phyloP scores from a whole-genome alignment of 2,113 vertebrate genomes.

The Odocoileus virginianus region DNA sequence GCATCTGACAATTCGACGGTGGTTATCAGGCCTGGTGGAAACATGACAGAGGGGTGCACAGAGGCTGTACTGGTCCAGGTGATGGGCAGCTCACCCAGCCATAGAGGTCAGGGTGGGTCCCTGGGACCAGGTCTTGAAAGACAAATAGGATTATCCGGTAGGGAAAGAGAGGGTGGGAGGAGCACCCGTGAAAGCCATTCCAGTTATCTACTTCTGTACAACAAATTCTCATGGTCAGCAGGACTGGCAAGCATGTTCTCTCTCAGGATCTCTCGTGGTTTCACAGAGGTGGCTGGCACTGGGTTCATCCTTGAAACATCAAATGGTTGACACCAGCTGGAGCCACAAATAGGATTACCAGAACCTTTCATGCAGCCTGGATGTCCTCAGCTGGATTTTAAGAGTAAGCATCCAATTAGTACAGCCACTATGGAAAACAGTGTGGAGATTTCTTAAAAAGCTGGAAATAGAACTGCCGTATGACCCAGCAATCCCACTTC shows the following conservation, averaged over 20 bases:
- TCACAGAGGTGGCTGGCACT: neutral
- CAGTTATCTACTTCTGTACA: neutral
- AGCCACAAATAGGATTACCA: neutral
- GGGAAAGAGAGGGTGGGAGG: neutral
- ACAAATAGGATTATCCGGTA: neutral
- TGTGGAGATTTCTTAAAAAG: too few relatives aligned
- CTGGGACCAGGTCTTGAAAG: neutral
- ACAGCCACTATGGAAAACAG: too few relatives aligned
- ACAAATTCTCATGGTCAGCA: neutral
- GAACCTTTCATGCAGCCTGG: neutral
- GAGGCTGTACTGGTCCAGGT: neutral
- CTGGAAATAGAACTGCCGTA: too few relatives aligned
- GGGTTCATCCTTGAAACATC: neutral
- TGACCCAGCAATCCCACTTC: too few relatives aligned
- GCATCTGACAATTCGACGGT: neutral
- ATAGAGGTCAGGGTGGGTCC: neutral
- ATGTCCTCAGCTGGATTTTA: neutral
- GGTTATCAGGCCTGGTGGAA: neutral
- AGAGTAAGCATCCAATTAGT: neutral
- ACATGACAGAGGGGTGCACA: neutral
- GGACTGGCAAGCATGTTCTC: neutral
- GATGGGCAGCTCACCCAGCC: neutral
- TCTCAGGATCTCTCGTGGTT: neutral
- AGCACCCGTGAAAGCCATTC: neutral
- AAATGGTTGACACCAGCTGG: neutral